phyloP scores from a whole-genome alignment of 2,113 vertebrate genomes.

The Seriola rivoliana region DNA sequence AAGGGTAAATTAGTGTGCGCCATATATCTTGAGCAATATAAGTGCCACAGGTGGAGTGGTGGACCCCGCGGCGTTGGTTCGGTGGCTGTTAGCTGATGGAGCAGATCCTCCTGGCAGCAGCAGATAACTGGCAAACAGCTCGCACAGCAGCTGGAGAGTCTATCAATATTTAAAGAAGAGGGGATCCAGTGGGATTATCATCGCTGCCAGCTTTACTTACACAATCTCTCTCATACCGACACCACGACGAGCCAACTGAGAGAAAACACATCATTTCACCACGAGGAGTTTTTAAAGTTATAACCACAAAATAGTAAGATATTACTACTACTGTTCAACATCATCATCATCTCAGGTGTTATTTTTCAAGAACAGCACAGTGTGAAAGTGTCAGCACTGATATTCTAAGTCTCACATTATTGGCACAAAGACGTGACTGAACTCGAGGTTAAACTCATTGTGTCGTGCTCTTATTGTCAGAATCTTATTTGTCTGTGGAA shows the following conservation, averaged over 20 bases:
- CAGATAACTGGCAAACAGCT: conserved; percentile 26
- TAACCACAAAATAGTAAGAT: background rate
- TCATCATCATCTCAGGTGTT: background rate
- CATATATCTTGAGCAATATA: background rate
- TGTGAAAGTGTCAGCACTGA: background rate
- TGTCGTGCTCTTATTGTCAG: background rate
- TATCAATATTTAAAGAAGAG: conserved; percentile 55
- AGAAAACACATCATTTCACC: background rate
- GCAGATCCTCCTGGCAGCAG: conserved; percentile 5
- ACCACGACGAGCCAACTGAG: background rate
- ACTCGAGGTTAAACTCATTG: background rate
- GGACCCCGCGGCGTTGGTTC: fast-evolving
- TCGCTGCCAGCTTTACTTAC: background rate
- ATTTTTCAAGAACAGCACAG: background rate
- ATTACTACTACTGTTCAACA: background rate
- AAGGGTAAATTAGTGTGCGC: background rate
- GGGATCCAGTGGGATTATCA: conserved; percentile 41
- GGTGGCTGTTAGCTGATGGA: background rate
- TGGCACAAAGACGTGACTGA: background rate
- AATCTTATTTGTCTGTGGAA: background rate
- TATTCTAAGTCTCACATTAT: background rate
- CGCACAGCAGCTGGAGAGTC: conserved; percentile 50
- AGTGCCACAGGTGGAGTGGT: background rate
- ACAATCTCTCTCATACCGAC: background rate
- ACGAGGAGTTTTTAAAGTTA: background rate